Conservation (phyloP, 2,888 invertebrate genomes). For the Nomada hirtipes region DNA sequence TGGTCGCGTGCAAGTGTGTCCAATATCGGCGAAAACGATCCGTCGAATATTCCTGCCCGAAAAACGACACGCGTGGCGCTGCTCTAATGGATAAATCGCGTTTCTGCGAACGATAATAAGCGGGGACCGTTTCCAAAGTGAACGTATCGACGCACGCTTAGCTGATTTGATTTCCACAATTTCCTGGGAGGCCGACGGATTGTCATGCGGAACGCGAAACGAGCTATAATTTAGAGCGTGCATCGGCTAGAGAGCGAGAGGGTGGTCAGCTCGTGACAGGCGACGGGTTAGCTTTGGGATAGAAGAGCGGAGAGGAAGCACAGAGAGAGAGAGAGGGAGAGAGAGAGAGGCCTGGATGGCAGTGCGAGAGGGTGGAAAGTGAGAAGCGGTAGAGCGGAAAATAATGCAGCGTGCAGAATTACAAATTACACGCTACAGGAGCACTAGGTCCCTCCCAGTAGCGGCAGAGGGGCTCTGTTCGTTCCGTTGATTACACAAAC, state of each 20-base stretch:
- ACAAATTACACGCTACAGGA: constrained; percentile 78
- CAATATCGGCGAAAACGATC: neutral
- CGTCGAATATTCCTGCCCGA: neutral
- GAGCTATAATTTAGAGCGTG: constrained; percentile 64
- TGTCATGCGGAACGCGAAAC: constrained; percentile 67
- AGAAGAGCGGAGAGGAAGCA: neutral
- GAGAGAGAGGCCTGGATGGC: constrained; percentile 40
- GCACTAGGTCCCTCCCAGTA: constrained; percentile 59
- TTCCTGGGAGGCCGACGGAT: constrained; percentile 57
- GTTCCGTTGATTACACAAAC: constrained; percentile 80
- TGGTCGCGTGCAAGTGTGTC: neutral
- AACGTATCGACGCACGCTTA: constrained; percentile 62
- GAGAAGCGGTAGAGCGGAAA: constrained; percentile 75
- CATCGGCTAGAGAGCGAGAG: constrained; percentile 14
- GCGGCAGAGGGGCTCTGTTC: constrained; percentile 71
- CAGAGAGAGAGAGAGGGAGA: neutral
- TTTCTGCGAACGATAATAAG: constrained; percentile 56
- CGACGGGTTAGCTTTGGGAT: neutral
- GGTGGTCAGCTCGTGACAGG: constrained; percentile 15
- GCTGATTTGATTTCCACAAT: constrained; percentile 69
- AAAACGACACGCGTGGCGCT: neutral
- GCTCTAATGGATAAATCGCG: constrained; percentile 15
- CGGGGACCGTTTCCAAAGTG: constrained; percentile 38
- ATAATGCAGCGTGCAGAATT: constrained; percentile 78
- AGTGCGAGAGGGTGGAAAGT: constrained; percentile 58